Base-by-base conservation (phyloP, 2,888 invertebrate genomes). In the Tetanocera ferruginea region DNA sequence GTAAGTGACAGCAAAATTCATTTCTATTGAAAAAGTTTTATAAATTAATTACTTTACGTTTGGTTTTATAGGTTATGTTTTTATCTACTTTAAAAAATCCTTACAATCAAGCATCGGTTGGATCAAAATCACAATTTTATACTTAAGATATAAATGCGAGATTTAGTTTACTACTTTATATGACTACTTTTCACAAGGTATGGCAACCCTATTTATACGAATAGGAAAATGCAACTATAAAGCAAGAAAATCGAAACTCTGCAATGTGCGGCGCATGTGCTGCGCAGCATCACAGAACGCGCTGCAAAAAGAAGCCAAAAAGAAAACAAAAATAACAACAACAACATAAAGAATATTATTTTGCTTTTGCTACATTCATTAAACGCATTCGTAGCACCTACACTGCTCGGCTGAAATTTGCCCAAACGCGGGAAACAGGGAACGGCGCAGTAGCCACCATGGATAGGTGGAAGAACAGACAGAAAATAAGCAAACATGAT, bases 221-320 rank as follows among this genome's bases (percentile, higher is more conserved):
- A 51, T 51, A 17, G 52, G 51, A 51, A 34, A 70, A 49, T 70
- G 52, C 51, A 51, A 17, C n/a, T 5, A 49, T 9, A 69, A 70
- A 51, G 28, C 34, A 28, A n/a, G 28, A 28, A 70, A 70, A 17
- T 23, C 43, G 67, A 34, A 67, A 37, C 9, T 67, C 57, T 34
- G 37, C 55, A 67, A n/a, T 5, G 23, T n/a, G 37, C n/a, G 34
- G 72, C 72, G 72, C 72, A 72, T 72, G 72, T 72, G 31, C 72
- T 72, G 43, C 34, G 23, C 72, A 72, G 72, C 72, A 72, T 72
- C 51, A 37, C 67, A 6, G 25, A 23, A 5, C 28, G 37, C 67
- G 17, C 60, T 60, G 25, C 5, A 5, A 60, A 60, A 60, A 23
- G 60, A 4, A 28, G n/a, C 3, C 66, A 28, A 60, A 28, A 60